Evolutionary conservation across 1,140 invertebrate species (phyloP).

Genomic region (Platyscapa corneri): DNA sequence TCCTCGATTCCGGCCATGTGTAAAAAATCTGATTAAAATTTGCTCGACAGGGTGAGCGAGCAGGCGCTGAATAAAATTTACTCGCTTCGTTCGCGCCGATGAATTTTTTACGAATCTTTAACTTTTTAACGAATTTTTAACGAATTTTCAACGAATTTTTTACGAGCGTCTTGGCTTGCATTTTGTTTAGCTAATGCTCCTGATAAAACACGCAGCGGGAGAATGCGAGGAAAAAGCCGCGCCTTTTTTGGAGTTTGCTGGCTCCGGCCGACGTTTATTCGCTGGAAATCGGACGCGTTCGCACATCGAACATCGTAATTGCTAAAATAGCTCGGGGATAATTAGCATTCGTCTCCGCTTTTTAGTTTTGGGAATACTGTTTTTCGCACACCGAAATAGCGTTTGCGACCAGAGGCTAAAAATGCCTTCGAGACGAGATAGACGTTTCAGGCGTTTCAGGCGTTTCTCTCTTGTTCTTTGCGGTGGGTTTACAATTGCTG

Average conservation of each 20-base stretch:
- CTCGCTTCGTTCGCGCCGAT: neutral
- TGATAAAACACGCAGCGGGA: too few relatives aligned
- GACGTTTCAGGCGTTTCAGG: too few relatives aligned
- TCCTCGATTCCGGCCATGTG: neutral
- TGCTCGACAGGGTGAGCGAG: neutral
- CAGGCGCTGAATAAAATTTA: neutral
- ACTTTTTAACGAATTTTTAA: neutral
- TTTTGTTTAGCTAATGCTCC: neutral
- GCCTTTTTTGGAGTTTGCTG: too few relatives aligned
- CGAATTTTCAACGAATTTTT: neutral
- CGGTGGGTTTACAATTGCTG: slow-evolving; percentile 7
- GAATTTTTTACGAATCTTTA: neutral
- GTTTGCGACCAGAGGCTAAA: slow-evolving; percentile 4
- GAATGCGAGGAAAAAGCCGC: too few relatives aligned
- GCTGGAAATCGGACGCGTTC: too few relatives aligned
- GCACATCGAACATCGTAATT: neutral
- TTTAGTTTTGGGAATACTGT: neutral
- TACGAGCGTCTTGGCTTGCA: neutral
- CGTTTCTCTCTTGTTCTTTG: too few relatives aligned
- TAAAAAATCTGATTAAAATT: neutral
- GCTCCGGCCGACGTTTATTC: too few relatives aligned
- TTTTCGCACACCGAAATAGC: neutral
- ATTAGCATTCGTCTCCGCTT: neutral
- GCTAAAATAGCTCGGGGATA: neutral
- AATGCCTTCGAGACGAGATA: neutral